These are phyloP conservation scores for Eclectus roratus DNA, from an alignment of 2,113 vertebrate species.

Conservation along the genomic window DNA sequence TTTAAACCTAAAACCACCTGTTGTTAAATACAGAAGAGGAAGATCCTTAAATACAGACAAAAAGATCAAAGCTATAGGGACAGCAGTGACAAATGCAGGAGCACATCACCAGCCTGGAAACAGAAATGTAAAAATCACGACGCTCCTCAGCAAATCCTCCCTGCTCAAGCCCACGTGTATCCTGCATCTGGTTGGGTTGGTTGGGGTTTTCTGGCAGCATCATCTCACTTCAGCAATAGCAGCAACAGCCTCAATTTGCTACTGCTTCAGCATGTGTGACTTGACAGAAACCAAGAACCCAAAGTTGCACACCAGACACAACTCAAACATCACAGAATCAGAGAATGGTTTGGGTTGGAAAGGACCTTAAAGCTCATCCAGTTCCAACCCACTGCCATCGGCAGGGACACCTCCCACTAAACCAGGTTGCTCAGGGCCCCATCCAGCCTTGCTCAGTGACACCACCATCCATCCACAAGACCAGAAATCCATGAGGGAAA, in stretches of 20 bases:
- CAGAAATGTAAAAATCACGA: not conserved
- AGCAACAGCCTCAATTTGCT: not conserved
- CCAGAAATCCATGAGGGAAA: not conserved
- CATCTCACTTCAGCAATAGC: not conserved
- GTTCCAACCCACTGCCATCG: not conserved
- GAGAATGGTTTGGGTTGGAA: not conserved
- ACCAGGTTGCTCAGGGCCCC: not conserved
- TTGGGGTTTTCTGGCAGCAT: not conserved
- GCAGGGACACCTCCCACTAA: not conserved
- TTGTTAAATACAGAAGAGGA: conserved; percentile 7
- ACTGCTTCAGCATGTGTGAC: rapidly evolving
- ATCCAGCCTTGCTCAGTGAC: not conserved
- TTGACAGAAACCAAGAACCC: not conserved
- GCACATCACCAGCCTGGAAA: conserved; percentile 14
- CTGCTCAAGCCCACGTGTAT: not conserved
- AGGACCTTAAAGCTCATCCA: not conserved
- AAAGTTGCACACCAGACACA: not conserved
- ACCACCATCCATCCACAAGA: not conserved
- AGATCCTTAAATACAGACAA: conserved; percentile 39
- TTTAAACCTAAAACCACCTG: conserved; percentile 39
- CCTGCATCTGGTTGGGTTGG: not conserved
- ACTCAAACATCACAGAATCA: not conserved
- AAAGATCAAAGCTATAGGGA: conserved; percentile 61
- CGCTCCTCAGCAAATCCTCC: not conserved
- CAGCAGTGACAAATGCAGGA: conserved; percentile 23